phyloP scores from a whole-genome alignment of 2,888 invertebrate species.

The Escarpia spicata region DNA sequence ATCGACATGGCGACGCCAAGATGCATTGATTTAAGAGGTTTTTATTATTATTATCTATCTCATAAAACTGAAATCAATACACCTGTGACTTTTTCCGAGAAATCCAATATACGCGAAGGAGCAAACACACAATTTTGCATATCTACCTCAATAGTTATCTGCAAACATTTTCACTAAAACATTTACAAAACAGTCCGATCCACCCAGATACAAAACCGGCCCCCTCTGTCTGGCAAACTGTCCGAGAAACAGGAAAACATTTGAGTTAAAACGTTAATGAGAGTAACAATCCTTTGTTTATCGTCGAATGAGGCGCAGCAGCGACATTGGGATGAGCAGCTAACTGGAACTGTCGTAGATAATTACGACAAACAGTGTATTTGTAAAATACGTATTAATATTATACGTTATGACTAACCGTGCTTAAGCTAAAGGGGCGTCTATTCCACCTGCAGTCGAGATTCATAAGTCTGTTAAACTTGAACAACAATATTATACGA shows the following conservation, averaged over 20 bases:
- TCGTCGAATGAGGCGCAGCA: not conserved
- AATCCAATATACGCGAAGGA: not conserved
- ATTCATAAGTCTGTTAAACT: too few relatives aligned
- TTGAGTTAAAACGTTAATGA: not conserved
- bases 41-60: not conserved
- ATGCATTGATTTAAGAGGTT: not conserved
- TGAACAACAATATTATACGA: too few relatives aligned
- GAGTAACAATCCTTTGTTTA: constrained; percentile 1
- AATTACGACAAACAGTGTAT: not conserved
- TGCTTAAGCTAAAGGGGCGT: too few relatives aligned
- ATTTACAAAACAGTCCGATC: not conserved
- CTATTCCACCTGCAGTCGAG: too few relatives aligned
- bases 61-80: not conserved
- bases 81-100: not conserved
- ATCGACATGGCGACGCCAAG: not conserved
- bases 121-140: not conserved
- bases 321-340: not conserved
- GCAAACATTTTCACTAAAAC: not conserved
- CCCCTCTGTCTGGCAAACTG: not conserved
- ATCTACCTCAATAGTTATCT: not conserved
- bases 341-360: not conserved
- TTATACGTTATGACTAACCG: too few relatives aligned
- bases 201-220: not conserved
- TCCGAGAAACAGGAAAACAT: not conserved
- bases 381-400: too few relatives aligned